Base-by-base conservation (phyloP, 2,888 invertebrate species). In the Hirudinaria manillensis region DNA sequence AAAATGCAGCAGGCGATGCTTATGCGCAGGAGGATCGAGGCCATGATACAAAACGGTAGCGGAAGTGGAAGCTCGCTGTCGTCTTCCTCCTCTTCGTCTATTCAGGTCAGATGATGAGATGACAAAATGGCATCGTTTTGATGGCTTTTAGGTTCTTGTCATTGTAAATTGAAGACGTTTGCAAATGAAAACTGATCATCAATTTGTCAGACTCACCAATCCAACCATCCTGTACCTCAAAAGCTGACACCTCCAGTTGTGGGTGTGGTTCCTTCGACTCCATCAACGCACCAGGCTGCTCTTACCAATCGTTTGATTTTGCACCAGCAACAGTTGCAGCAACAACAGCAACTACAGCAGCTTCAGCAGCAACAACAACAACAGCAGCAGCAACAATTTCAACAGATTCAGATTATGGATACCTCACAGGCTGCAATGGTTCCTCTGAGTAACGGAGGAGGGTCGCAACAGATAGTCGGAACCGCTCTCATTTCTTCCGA, bases 1-100 rank as follows among this genome's bases (percentile, higher is more conserved):
- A 89, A 94, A 82, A 88, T 97, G 81, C 96, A 97, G 86, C 96
- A 98, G 86, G 94, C 93, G 78, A 95, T 96, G 87, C 87, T 97
- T 84, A 88, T 98, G 83, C 89, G 88, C 77, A 84, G 89, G 29
- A 84, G 89, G 78, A 89, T 89, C 86, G 88, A 88, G 55, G 85
- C 86, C 74, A 88, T 88, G 88, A 84, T 82, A 77, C 78, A 77
- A 66, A 77, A 67, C 68, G 56, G 51, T 56, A 81, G 80, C 83
- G 82, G 79, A 84, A 82, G 80, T 83, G 82, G 79, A 83, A 32
- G 56, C 56, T 72, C 55, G n/a, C 72, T 56, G 32, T 51, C 72
- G 1, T 66, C 70, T 36, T 38, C 24, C 66, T 56, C 56, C 38
- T 45, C 55, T 36, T 65, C 29, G 24, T 65, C 61, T 51, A 29